Percentiles rank a stretch among this genome's conserved stretches.
Conservation (phyloP, 2,888 invertebrate genomes). For the Lasiommata megera region DNA sequence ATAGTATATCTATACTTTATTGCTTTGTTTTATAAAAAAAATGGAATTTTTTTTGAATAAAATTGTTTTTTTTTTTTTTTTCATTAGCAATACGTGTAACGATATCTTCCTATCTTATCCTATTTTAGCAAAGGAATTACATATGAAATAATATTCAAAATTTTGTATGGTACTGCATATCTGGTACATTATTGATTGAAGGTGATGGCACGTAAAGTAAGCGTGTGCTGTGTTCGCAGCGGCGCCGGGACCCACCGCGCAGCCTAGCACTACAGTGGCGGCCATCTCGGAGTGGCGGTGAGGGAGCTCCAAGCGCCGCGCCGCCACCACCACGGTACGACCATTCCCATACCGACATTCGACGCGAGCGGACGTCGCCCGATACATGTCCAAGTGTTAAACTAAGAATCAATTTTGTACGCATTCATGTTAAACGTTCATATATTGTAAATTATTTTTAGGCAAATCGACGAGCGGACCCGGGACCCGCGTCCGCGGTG, state of each 20-base stretch:
- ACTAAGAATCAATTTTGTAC: slow-evolving; percentile 45
- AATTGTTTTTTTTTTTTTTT: no score
- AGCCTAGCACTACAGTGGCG: slow-evolving; percentile 82
- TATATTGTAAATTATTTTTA: slow-evolving; percentile 74
- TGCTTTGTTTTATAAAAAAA: no score
- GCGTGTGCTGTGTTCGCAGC: not conserved
- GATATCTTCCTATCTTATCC: no score
- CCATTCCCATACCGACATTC: not conserved
- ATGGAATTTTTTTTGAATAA: no score
- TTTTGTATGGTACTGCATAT: no score
- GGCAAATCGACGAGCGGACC: slow-evolving; percentile 49
- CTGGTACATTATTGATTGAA: no score
- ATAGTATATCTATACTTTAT: no score
- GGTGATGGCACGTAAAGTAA: not conserved
- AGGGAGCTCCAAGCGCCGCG: slow-evolving; percentile 55
- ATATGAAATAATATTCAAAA: no score
- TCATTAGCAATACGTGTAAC: no score
- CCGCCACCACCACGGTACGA: slow-evolving; percentile 10
- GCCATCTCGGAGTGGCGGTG: slow-evolving; percentile 83
- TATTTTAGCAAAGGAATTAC: no score
- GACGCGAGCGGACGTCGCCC: slow-evolving; percentile 5
- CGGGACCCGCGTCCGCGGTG: slow-evolving; percentile 36
- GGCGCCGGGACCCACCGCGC: slow-evolving; percentile 64
- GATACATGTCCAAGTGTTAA: slow-evolving; percentile 30
- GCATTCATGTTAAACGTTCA: slow-evolving; percentile 64